Conservation (phyloP, 64 coral and sea anemone genomes). For the Stichodactyla mertensii region DNA sequence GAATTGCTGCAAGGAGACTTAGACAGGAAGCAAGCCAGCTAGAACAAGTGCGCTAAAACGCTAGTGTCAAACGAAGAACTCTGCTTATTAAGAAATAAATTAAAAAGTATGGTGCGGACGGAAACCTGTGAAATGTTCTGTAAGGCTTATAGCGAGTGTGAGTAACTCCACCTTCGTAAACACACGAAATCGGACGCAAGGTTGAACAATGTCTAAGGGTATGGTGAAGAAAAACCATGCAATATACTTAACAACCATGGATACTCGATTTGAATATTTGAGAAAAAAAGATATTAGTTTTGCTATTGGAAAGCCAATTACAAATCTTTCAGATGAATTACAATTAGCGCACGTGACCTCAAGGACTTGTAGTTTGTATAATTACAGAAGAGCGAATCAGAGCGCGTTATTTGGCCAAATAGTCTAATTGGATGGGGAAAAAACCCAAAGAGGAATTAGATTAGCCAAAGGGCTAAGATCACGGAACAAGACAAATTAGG, state of each 20-base stretch:
- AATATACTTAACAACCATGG: not conserved
- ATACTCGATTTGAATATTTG: not conserved
- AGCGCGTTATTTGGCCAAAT: not conserved
- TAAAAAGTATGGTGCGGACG: too few relatives aligned
- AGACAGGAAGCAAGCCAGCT: too few relatives aligned
- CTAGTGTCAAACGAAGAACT: too few relatives aligned
- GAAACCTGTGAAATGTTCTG: too few relatives aligned
- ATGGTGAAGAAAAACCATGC: too few relatives aligned
- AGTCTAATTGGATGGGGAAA: not conserved
- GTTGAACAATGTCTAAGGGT: too few relatives aligned
- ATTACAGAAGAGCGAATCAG: not conserved
- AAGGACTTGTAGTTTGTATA: not conserved
- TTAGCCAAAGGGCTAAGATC: not conserved
- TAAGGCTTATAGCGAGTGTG: too few relatives aligned
- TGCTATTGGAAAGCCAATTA: not conserved
- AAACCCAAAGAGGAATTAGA: not conserved
- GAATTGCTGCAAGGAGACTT: too few relatives aligned
- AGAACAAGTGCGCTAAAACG: too few relatives aligned
- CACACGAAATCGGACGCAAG: too few relatives aligned
- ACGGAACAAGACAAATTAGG: not conserved
- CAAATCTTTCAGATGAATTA: not conserved
- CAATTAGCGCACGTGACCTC: not conserved
- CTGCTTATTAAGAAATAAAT: too few relatives aligned
- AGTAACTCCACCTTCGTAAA: too few relatives aligned
- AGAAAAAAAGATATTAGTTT: not conserved